Evolutionary conservation across 2,113 vertebrate species (phyloP).

Genomic region (Sebastes schlegelii): DNA sequence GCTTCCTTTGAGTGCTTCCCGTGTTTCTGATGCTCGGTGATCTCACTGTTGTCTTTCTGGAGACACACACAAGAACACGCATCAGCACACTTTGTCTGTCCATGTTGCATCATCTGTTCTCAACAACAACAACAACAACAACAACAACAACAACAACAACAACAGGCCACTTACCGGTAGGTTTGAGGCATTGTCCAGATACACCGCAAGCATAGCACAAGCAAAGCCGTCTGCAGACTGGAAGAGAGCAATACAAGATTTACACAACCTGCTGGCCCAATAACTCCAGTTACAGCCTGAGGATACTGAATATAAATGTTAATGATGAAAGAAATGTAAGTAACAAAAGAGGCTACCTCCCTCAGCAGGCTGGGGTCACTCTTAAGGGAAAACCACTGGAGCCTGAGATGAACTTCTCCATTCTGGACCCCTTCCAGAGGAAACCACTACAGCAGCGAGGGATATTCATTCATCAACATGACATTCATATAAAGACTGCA

Average conservation of each 20-base stretch:
- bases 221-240: slow-evolving; percentile 85
- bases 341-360: slow-evolving; percentile 56
- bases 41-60: slow-evolving; percentile 91
- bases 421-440: slow-evolving; percentile 83
- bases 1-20: slow-evolving; percentile 83
- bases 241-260: neutral
- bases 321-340: neutral
- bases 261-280: neutral
- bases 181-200: slow-evolving; percentile 92
- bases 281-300: neutral
- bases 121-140: neutral
- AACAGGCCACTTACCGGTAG: slow-evolving; percentile 89
- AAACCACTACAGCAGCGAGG: slow-evolving; percentile 88
- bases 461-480: neutral
- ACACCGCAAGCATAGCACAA: slow-evolving; percentile 92
- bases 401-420: slow-evolving; percentile 89
- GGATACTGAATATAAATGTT: neutral
- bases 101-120: neutral
- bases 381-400: slow-evolving; percentile 93
- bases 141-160: neutral
- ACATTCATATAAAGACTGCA: neutral
- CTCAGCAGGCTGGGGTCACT: slow-evolving; percentile 77
- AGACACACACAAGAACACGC: slow-evolving; percentile 20
- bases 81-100: neutral
- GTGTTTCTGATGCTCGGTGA: slow-evolving; percentile 87